Conservation (phyloP, 1,140 invertebrate species). For the Drosophila repletoides region DNA sequence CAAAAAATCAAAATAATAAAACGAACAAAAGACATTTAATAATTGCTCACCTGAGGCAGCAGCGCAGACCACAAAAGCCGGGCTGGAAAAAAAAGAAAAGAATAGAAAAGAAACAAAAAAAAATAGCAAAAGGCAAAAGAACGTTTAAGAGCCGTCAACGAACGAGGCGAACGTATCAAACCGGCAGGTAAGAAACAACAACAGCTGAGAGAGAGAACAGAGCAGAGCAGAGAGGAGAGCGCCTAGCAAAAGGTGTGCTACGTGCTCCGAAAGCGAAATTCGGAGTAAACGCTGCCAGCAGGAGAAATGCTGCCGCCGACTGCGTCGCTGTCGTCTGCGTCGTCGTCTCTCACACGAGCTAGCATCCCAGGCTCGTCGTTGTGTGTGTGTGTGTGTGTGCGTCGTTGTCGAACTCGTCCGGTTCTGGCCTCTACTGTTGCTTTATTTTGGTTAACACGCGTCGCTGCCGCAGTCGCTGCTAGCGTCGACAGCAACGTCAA, state of each 20-base stretch:
- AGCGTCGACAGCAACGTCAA: not conserved
- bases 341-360: slow-evolving; percentile 38
- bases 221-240: slow-evolving; percentile 16
- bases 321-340: slow-evolving; percentile 14
- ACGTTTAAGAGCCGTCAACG: slow-evolving; percentile 25
- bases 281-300: slow-evolving; percentile 58
- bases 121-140: slow-evolving; percentile 28
- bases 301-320: slow-evolving; percentile 62
- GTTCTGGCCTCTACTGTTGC: slow-evolving; percentile 74
- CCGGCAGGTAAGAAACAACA: slow-evolving; percentile 65
- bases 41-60: slow-evolving; percentile 73
- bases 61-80: slow-evolving; percentile 41
- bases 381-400: slow-evolving; percentile 33
- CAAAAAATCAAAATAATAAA: slow-evolving; percentile 13
- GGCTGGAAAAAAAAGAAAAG: not conserved
- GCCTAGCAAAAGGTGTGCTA: slow-evolving; percentile 60
- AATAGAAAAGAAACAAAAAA: not conserved
- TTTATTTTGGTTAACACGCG: slow-evolving; percentile 79
- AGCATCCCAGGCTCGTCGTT: slow-evolving; percentile 38
- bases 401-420: slow-evolving; percentile 46
- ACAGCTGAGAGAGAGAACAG: slow-evolving; percentile 46
- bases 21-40: slow-evolving; percentile 57
- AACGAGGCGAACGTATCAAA: slow-evolving; percentile 18
- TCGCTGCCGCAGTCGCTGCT: slow-evolving; percentile 25
- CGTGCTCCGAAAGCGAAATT: slow-evolving; percentile 48